Evolutionary conservation across 2,888 invertebrate species (phyloP), one percentile per base, ranked within the genome.

Genomic region (Ischnus inquisitorius): DNA sequence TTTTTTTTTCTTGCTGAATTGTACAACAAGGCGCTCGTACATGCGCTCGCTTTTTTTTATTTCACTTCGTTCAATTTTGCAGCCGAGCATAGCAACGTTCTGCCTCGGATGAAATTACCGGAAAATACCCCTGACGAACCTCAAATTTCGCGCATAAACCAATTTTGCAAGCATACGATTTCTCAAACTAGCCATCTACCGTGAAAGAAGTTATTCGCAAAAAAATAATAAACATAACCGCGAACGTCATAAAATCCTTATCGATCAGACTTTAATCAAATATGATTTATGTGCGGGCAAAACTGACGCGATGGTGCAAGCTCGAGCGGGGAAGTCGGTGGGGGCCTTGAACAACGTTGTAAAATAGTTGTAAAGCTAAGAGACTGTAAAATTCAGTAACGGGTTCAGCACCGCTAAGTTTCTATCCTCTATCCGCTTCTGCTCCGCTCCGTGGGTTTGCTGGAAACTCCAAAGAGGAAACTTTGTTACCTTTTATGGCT

Each of bases 401-500:
- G 71, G 46, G 67, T 78, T 72, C 68, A 69, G 64, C 39, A 57
- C 39, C 68, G 10, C 75, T 60, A 83, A 76, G 74, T 78, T 81
- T 78, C 54, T 64, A 54, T 64, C 62, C 48, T 51, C 60, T 62
- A 54, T 68, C 64, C 65, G 54, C 65, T 62, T 62, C 43, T 54
- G 65, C 57, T 64, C 74, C 67, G 48, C 1, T 48, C 19, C 67
- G 62, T 41, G 51, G 22, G 77, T 25, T 51, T 28, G 14, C 57
- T 25, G 57, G 54, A 64, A 77, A 81, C 74, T 74, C 34, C 62
- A 60, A 64, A 34, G 41, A 69, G 64, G 14, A 84, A 84, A 84
- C 78, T 82, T 84, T 84, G 82, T 82, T 82, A 75, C 82, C 74
- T 69, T 84, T 81, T 84, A 84, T 84, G 84, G 84, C 84, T 84